Percentiles rank a stretch among this genome's conserved stretches.
Conservation (phyloP, 2,888 invertebrate genomes). For the Dynastes tityus region DNA sequence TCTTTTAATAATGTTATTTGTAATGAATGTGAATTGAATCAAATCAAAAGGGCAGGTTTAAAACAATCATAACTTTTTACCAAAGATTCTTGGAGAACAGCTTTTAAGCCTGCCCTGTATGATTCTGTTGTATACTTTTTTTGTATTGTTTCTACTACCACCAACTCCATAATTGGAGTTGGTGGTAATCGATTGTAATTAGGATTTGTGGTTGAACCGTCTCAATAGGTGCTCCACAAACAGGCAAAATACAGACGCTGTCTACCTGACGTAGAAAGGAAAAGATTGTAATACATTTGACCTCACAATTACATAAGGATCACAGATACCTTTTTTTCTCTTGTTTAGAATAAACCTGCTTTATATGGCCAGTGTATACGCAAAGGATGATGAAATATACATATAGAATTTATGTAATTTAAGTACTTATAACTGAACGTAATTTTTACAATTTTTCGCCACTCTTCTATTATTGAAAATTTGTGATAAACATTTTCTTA, state of each 20-base stretch:
- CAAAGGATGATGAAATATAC: constrained; percentile 13
- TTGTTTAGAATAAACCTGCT: constrained; percentile 27
- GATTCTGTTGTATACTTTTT: background rate
- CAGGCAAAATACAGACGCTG: background rate
- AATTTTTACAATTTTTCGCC: constrained; percentile 24
- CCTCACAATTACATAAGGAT: constrained; percentile 3
- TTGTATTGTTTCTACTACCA: background rate
- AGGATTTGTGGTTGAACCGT: constrained; percentile 1
- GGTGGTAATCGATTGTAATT: background rate
- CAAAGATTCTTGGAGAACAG: too few relatives aligned
- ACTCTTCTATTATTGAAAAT: constrained; percentile 27
- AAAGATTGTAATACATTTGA: constrained; percentile 5
- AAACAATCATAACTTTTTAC: too few relatives aligned
- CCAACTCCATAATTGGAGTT: background rate
- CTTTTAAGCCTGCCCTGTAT: background rate
- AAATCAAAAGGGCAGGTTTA: background rate
- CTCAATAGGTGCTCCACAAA: background rate
- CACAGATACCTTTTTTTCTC: background rate
- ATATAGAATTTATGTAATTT: constrained; percentile 32
- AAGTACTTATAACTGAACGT: constrained; percentile 36
- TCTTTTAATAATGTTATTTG: background rate
- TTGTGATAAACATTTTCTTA: constrained; percentile 38
- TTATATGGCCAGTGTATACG: constrained; percentile 37
- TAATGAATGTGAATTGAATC: background rate
- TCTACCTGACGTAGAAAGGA: background rate